Base-by-base conservation (phyloP, 2,888 invertebrate species). In the Agrotis segetum region DNA sequence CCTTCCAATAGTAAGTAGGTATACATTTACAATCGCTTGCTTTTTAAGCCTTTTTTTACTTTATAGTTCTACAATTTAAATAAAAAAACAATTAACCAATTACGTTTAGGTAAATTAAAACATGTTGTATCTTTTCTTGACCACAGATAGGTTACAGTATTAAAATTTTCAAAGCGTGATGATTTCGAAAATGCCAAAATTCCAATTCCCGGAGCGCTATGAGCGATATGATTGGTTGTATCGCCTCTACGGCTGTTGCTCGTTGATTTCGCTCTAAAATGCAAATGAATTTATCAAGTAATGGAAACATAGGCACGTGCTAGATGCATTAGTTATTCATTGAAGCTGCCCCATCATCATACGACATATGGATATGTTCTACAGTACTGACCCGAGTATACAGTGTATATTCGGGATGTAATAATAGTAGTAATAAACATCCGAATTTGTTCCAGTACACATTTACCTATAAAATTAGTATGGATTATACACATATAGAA, bases 241-340 rank as follows among this genome's bases (percentile, higher is more conserved):
- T 69, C 81, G 74, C 74, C 68, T 52, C 64, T 64, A 71, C 67
- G 76, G 82, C 79, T 79, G 81, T 82, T 70, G 78, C 66, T 77
- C 67, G 77, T 81, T 83, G 83, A 87, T 88, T 86, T 87, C 77
- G 85, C 84, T 85, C 84, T 85, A 86, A 89, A 89, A 91, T 92
- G 89, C 90, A 89, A 91, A 92, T 90, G 88, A 87, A 89, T 89
- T 85, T 88, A 88, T 88, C 87, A 85, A 88, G 88, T 90, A 89
- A 89, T 89, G 88, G 86, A 88, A 89, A 86, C 84, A 87, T 69
- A 71, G 72, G 80, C 88, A 89, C 89, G 88, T 88, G 79, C 84
- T 80, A 69, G 76, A 74, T 81, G 84, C 89, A 91, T 92, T 91
- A 90, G 87, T 85, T 91, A 92, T 91, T 92, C 92, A 92, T 92